Evolutionary conservation across 2,797 vertebrate genomes (phyloP).

Genomic region (Gallirallus australis): DNA sequence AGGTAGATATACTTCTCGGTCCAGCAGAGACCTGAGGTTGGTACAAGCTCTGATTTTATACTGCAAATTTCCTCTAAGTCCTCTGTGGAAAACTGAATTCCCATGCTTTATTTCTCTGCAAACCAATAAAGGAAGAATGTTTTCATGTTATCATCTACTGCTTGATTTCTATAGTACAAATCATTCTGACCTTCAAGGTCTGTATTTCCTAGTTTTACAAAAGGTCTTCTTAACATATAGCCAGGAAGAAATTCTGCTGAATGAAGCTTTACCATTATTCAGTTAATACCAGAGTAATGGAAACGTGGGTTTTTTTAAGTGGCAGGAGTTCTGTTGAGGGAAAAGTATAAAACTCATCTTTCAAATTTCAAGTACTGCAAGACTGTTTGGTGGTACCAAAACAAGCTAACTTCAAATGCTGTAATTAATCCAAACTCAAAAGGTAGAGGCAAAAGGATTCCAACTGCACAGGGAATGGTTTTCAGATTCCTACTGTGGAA

Average conservation of each 20-base stretch:
- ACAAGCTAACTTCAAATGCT: not conserved
- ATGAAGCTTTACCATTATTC: not conserved
- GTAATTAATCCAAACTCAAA: not conserved
- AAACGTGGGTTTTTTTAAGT: not conserved
- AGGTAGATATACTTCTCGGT: not conserved
- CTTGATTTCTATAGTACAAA: not conserved
- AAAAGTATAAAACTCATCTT: not conserved
- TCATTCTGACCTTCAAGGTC: not conserved
- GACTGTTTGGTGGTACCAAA: not conserved
- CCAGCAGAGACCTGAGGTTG: not conserved
- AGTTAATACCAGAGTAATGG: not conserved
- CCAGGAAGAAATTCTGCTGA: not conserved
- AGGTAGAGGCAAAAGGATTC: not conserved
- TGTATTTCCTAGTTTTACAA: not conserved
- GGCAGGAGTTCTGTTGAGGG: not conserved
- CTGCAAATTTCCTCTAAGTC: not conserved
- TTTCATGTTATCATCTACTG: not conserved
- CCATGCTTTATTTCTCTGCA: not conserved
- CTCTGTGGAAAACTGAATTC: not conserved
- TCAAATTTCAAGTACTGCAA: not conserved
- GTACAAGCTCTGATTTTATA: not conserved
- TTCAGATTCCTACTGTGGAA: not conserved
- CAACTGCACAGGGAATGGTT: not conserved
- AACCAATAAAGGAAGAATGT: not conserved
- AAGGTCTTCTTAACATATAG: not conserved